phyloP scores from a whole-genome alignment of 2,888 invertebrate species.

The Metacarcinus magister region DNA sequence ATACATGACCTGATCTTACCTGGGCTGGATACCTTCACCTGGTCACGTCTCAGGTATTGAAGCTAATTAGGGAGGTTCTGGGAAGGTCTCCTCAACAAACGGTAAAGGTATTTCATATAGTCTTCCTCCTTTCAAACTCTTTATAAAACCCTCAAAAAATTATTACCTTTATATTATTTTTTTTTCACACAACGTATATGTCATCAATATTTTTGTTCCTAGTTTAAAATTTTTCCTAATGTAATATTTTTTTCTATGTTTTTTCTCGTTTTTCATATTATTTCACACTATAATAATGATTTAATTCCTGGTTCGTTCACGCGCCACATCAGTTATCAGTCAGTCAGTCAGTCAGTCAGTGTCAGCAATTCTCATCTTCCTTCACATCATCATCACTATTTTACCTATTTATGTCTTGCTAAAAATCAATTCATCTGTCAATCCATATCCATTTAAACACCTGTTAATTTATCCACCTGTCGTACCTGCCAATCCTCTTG shows the following conservation, averaged over 20 bases:
- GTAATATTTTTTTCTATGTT: not conserved
- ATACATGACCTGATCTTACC: not conserved
- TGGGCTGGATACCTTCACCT: not conserved
- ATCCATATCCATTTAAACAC: not conserved
- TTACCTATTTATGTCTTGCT: too few relatives aligned
- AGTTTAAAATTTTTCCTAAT: not conserved
- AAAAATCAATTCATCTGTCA: not conserved
- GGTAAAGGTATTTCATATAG: too few relatives aligned
- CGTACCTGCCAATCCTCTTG: too few relatives aligned
- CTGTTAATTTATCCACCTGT: too few relatives aligned
- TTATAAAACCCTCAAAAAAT: not conserved
- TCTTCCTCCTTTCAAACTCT: not conserved
- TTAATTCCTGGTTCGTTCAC: not conserved
- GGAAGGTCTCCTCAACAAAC: not conserved
- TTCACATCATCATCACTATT: too few relatives aligned
- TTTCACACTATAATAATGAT: not conserved
- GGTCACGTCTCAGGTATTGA: constrained; percentile 11
- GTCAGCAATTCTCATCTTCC: not conserved
- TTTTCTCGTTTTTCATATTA: not conserved
- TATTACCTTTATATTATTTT: too few relatives aligned
- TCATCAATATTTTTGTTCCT: not conserved
- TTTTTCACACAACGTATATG: not conserved
- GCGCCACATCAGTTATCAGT: not conserved
- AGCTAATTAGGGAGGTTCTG: not conserved
- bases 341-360: not conserved